phyloP scores from a whole-genome alignment of 1,140 invertebrate genomes.

The Lasaia peninsularis region DNA sequence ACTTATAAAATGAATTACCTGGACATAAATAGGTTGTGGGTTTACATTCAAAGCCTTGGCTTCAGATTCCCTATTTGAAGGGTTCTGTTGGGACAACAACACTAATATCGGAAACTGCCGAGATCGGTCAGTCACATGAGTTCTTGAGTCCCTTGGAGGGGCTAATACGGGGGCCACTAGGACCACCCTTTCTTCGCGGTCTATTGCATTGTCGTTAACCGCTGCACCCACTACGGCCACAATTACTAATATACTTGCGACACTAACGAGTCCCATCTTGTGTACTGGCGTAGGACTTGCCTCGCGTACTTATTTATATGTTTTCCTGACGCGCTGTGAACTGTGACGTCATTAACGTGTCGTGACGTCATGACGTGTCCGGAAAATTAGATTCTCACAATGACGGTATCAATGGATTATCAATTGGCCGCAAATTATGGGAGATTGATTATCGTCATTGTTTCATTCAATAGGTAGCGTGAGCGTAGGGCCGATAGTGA shows the following conservation, averaged over 20 bases:
- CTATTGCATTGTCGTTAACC: slow-evolving; percentile 50
- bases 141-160: slow-evolving; percentile 52
- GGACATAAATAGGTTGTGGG: slow-evolving; percentile 61
- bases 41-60: slow-evolving; percentile 51
- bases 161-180: slow-evolving; percentile 59
- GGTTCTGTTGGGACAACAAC: slow-evolving; percentile 47
- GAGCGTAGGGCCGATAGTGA: neutral
- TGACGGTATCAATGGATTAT: slow-evolving; percentile 48
- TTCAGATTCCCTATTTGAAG: slow-evolving; percentile 37
- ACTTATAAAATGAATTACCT: slow-evolving; percentile 37
- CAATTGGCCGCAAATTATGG: slow-evolving; percentile 18
- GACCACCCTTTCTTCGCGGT: slow-evolving; percentile 50
- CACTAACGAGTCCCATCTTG: slow-evolving; percentile 54
- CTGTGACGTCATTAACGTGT: no score
- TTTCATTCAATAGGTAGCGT: slow-evolving; percentile 1
- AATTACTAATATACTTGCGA: slow-evolving; percentile 47
- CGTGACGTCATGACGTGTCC: slow-evolving; percentile 46
- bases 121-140: slow-evolving; percentile 46
- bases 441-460: slow-evolving; percentile 16
- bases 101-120: slow-evolving; percentile 66
- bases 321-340: slow-evolving; percentile 40
- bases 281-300: slow-evolving; percentile 59
- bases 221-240: slow-evolving; percentile 36
- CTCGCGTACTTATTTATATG: slow-evolving; percentile 64
- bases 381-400: slow-evolving; percentile 48